Conservation (phyloP, 2,888 invertebrate genomes). For the Baccha elongata region DNA sequence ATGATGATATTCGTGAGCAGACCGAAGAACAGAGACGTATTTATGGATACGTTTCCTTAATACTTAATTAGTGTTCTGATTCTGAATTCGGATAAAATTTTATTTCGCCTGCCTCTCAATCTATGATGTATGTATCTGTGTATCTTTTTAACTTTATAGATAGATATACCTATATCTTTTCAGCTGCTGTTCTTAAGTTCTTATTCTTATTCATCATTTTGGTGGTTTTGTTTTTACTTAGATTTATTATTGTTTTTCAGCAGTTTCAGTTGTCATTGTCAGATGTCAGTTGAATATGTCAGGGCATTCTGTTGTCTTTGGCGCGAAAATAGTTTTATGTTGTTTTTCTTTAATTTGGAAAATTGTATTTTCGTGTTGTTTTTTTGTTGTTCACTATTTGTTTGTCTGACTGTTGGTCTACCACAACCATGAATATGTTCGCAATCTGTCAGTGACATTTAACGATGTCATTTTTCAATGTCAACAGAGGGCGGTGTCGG, state of each 20-base stretch:
- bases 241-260: slow-evolving; percentile 71
- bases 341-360: too few species aligned
- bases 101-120: slow-evolving; percentile 8
- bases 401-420: slow-evolving; percentile 66
- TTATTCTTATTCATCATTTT: slow-evolving; percentile 71
- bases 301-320: slow-evolving; percentile 20
- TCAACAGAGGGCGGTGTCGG: slow-evolving; percentile 38
- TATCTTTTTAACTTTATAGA: background rate
- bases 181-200: slow-evolving; percentile 60
- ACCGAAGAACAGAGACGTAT: too few species aligned
- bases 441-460: slow-evolving; percentile 72
- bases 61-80: slow-evolving; percentile 70
- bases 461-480: slow-evolving; percentile 72
- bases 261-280: too few species aligned
- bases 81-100: slow-evolving; percentile 41
- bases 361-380: slow-evolving; percentile 23
- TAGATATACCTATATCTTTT: slow-evolving; percentile 7
- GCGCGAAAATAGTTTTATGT: slow-evolving; percentile 61
- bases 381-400: slow-evolving; percentile 39
- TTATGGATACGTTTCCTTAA: too few species aligned
- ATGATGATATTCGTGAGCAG: too few species aligned
- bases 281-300: slow-evolving; percentile 55
- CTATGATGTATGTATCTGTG: too few species aligned
- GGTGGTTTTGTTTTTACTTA: slow-evolving; percentile 65
- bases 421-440: slow-evolving; percentile 55